Evolutionary conservation across 64 coral and sea anemone species (phyloP).

Genomic region (Acropora yongei): DNA sequence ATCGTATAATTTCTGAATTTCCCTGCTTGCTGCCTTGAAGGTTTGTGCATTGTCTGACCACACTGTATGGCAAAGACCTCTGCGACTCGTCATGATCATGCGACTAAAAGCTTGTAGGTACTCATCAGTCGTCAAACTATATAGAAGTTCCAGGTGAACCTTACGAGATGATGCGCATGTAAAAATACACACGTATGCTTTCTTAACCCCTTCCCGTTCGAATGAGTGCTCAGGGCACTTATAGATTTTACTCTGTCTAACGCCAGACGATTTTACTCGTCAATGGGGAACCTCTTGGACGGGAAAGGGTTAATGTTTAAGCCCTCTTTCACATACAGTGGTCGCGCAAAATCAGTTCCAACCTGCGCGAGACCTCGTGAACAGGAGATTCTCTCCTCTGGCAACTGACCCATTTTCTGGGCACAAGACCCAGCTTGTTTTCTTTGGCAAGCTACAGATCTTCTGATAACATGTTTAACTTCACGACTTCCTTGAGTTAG

Average conservation of each 20-base stretch:
- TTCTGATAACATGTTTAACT: constrained; percentile 20
- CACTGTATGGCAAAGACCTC: constrained; percentile 40
- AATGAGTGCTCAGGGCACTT: too few species aligned
- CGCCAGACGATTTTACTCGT: too few species aligned
- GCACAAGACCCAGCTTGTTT: too few species aligned
- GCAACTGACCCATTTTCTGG: too few species aligned
- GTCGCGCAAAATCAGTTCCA: constrained; percentile 16
- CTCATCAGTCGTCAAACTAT: constrained; percentile 30
- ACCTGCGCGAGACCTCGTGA: not conserved
- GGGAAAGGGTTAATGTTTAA: too few species aligned
- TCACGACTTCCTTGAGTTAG: constrained; percentile 43
- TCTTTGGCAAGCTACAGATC: too few species aligned
- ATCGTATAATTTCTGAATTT: constrained; percentile 45
- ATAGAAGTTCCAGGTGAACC: constrained; percentile 59
- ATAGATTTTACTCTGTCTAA: too few species aligned
- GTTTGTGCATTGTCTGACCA: constrained; percentile 20
- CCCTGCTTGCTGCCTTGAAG: constrained; percentile 8
- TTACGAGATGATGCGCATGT: constrained; percentile 46
- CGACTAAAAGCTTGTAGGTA: constrained; percentile 56
- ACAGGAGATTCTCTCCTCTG: not conserved
- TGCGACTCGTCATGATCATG: constrained; percentile 40
- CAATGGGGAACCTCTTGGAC: too few species aligned
- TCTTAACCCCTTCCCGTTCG: too few species aligned
- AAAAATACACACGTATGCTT: constrained; percentile 40
- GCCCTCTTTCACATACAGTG: constrained; percentile 1